These are phyloP conservation scores for Rhinoraja longicauda DNA, from an alignment of 2,797 vertebrate genomes.

Conservation along the genomic window DNA sequence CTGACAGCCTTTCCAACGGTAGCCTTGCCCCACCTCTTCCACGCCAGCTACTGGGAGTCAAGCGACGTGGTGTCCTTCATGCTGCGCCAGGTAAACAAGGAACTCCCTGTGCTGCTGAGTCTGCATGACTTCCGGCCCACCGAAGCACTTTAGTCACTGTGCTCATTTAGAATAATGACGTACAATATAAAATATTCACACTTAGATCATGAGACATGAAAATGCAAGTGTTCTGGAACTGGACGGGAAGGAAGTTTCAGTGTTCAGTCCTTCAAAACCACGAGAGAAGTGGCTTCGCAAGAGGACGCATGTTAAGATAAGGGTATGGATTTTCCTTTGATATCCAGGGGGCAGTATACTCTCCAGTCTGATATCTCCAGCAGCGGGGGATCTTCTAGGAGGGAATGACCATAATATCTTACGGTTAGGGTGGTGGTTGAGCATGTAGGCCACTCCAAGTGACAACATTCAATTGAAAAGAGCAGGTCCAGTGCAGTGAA, in stretches of 20 bases:
- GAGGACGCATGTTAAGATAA: constrained; percentile 92
- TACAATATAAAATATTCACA: neutral
- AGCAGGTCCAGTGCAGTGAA: too few species aligned
- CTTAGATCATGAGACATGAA: constrained; percentile 92
- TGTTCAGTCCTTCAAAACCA: constrained; percentile 94
- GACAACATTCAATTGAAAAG: too few species aligned
- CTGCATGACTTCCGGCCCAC: neutral
- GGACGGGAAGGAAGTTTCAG: constrained; percentile 89
- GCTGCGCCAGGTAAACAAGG: constrained; percentile 77
- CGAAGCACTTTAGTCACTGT: neutral
- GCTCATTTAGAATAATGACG: neutral
- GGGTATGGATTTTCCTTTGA: constrained; percentile 59
- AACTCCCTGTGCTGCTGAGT: too few species aligned
- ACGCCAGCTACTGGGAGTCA: constrained; percentile 97
- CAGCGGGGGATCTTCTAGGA: too few species aligned
- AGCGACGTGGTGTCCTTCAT: constrained; percentile 93
- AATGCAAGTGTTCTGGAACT: constrained; percentile 86
- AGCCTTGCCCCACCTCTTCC: constrained; percentile 93
- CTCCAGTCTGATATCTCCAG: neutral
- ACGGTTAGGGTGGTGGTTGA: too few species aligned
- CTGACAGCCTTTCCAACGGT: constrained; percentile 93
- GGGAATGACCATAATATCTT: too few species aligned
- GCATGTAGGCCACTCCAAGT: too few species aligned
- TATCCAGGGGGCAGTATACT: neutral
- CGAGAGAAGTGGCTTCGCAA: constrained; percentile 94